Evolutionary conservation across 2,797 vertebrate genomes (phyloP).

Genomic region (Pristis pectinata): DNA sequence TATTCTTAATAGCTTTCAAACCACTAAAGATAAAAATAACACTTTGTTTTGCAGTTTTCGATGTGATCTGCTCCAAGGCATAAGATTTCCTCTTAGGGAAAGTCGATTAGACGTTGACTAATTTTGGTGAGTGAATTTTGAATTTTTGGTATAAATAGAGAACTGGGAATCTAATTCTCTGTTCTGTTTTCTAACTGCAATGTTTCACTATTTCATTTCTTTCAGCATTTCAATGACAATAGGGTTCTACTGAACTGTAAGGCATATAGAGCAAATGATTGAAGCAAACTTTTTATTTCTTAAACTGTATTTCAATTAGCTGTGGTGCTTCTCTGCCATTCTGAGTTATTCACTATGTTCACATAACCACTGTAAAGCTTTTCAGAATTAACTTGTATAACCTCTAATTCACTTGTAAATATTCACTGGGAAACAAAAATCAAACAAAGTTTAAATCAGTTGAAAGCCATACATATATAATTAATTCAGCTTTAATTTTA

Average conservation of each 20-base stretch:
- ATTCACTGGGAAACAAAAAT: no score
- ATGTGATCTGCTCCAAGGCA: conserved; percentile 7
- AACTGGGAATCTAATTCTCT: neutral
- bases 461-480: no score
- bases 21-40: neutral
- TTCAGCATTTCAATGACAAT: neutral
- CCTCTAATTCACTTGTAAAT: no score
- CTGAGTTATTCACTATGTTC: no score
- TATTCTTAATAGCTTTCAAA: neutral
- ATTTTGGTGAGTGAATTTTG: conserved; percentile 14
- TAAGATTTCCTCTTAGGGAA: neutral
- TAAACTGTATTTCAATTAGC: neutral
- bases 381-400: no score
- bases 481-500: neutral
- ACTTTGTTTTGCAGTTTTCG: conserved; percentile 28
- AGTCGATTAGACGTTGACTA: neutral
- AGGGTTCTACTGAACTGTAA: neutral
- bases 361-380: no score
- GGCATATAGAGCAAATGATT: neutral
- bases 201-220: neutral
- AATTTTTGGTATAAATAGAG: neutral
- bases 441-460: no score
- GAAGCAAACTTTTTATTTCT: neutral
- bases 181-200: neutral
- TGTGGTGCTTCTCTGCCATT: no score